Base-by-base conservation (phyloP, 2,797 vertebrate genomes). In the Sylvia borin region DNA sequence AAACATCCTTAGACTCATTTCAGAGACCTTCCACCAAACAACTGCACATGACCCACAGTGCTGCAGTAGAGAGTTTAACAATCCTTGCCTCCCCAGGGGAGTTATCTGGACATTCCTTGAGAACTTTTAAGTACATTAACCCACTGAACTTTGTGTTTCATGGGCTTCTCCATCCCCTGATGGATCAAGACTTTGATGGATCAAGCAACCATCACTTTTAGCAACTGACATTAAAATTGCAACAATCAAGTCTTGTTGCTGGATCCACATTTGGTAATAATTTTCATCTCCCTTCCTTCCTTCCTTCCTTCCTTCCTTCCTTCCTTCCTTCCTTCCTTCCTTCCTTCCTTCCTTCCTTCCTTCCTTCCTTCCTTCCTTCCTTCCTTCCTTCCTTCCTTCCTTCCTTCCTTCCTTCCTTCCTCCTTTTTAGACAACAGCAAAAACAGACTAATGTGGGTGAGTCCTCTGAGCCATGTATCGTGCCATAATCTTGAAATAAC, bases 221-320 rank as follows among this genome's bases (percentile, higher is more conserved):
- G 6, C 19, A 40, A 27, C 4, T 42, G 36, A 50, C 29, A 19
- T 26, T 31, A 18, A 48, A 48, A 67, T 40, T 40, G 15, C 29
- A n/a, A 22, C 4, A n/a, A n/a, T 48, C 14, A 47, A n/a, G 18
- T n/a, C 43, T 40, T 48, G 29, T 18, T 4, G 0, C 15, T n/a
- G 51, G 7, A 38, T 47, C 22, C 17, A 55, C 22, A 16, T 8
- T 5, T 26, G 40, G 4, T 45, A 26, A 38, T 66, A 78, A 16
- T 19, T 47, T 55, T 32, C 13, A 11, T 53, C 38, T 34, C 19
- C 6, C 40, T 29, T 18, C n/a, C 27, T 38, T 32, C 26, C 38
- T 32, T 31, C 27, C 16, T 24, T 24, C 20, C 31, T 42, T 26
- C n/a, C 31, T n/a, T 26, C 16, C 43, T n/a, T n/a, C 11, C n/a